Base-by-base conservation (phyloP, 2,888 invertebrate species). In the Drosophila barbarae region DNA sequence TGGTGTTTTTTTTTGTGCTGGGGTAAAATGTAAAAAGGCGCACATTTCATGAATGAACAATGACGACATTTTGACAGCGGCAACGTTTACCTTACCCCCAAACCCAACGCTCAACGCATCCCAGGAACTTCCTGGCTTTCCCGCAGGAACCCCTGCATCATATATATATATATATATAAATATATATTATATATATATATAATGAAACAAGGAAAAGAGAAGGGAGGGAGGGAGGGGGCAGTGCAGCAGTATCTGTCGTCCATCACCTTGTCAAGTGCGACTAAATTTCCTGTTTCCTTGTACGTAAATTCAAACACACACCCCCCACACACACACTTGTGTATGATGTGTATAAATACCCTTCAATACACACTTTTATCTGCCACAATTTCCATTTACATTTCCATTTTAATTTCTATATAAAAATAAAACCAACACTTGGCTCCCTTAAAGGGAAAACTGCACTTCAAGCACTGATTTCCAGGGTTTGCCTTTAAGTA, bases 1-100 rank as follows among this genome's bases (percentile, higher is more conserved):
- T n/a, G n/a, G n/a, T 57, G 50, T 26, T 42, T 34, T 46, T 28
- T 4, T 23, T n/a, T 4, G 5, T 68, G 50, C 26, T 52, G 42
- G 59, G 71, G 52, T 64, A 69, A 71, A 74, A 64, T 73, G 49
- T 69, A 71, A 53, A 61, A 73, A 72, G 78, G 71, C 74, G 78
- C 71, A 78, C 80, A 80, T 80, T 80, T 80, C 84, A 80, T 80
- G 80, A 80, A 80, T 80, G 80, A 84, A 80, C 80, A 84, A 80
- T 80, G 80, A 80, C 84, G 80, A 80, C 80, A 80, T 84, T 80
- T 82, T 81, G 84, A 80, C 84, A 80, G 72, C 60, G 61, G 69
- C 73, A 80, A 63, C 80, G 60, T 59, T 69, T 64, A 51, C 71
- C 51, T 51, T 46, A 23, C 69, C 65, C 21, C 65, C 28, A 7